Percentiles rank a stretch among this genome's conserved stretches.
Evolutionary conservation across 2,797 vertebrate species (phyloP).

Genomic region (Margarornis squamiger): DNA sequence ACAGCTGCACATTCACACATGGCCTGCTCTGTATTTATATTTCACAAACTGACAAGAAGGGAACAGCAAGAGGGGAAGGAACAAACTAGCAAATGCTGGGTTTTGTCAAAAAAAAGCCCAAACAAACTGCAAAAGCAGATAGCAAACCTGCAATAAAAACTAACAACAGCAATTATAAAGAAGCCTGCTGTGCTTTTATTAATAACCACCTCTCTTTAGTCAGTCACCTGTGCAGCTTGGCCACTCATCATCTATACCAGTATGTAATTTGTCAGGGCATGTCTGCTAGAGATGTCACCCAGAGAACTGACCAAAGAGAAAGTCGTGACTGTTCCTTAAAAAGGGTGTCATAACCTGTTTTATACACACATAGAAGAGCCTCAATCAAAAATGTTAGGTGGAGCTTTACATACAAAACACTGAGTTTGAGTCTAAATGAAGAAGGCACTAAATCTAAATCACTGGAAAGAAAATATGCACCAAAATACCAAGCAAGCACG

Average conservation of each 20-base stretch:
- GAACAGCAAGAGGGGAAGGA: background rate
- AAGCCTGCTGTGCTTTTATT: background rate
- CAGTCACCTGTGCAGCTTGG: background rate
- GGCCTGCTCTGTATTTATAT: background rate
- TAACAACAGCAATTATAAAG: background rate
- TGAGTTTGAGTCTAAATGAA: background rate
- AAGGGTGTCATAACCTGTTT: background rate
- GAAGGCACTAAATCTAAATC: background rate
- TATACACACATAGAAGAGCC: background rate
- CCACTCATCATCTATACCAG: background rate
- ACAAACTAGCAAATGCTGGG: rapidly evolving
- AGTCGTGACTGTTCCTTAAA: background rate
- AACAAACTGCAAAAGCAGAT: background rate
- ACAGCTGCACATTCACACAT: background rate
- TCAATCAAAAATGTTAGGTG: background rate
- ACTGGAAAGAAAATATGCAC: background rate
- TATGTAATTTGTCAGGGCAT: background rate
- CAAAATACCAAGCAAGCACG: background rate
- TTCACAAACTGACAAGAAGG: background rate
- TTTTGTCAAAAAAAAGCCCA: background rate
- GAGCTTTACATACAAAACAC: background rate
- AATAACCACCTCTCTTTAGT: background rate
- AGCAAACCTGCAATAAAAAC: background rate
- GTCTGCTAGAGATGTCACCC: background rate
- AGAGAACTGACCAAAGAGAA: background rate